These are phyloP conservation scores for Conus canariensis DNA, from an alignment of 2,888 invertebrate genomes.

Conservation along the genomic window DNA sequence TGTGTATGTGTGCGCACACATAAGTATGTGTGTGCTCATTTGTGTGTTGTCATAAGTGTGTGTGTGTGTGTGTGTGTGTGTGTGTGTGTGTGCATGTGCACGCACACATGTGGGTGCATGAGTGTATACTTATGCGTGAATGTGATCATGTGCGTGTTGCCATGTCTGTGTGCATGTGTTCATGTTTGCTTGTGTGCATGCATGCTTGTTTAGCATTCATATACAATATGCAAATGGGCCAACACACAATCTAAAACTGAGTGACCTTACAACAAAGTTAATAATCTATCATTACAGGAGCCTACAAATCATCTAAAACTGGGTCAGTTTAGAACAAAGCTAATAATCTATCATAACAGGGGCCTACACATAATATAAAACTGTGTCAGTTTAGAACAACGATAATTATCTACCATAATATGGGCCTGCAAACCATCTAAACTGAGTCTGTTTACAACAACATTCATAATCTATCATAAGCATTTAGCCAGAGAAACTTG, in stretches of 20 bases:
- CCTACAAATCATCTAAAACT: background rate
- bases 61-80: background rate
- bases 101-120: background rate
- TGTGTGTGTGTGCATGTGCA: constrained; percentile 5
- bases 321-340: background rate
- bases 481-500: background rate
- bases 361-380: too few relatives aligned
- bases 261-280: background rate
- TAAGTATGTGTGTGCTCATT: too few relatives aligned
- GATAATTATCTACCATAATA: background rate
- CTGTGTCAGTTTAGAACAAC: too few relatives aligned
- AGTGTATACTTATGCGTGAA: background rate
- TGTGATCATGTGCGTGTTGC: background rate
- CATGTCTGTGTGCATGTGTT: background rate
- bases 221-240: background rate
- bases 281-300: background rate
- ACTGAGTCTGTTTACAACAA: background rate
- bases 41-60: too few relatives aligned
- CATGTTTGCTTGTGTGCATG: background rate
- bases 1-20: too few relatives aligned
- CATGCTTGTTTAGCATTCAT: background rate
- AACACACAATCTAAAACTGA: background rate
- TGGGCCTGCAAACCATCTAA: background rate
- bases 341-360: background rate
- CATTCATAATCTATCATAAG: background rate